Percentiles rank a stretch among this genome's conserved stretches.
Conservation (phyloP, 2,888 invertebrate species). For the Limenitis arthemis region DNA sequence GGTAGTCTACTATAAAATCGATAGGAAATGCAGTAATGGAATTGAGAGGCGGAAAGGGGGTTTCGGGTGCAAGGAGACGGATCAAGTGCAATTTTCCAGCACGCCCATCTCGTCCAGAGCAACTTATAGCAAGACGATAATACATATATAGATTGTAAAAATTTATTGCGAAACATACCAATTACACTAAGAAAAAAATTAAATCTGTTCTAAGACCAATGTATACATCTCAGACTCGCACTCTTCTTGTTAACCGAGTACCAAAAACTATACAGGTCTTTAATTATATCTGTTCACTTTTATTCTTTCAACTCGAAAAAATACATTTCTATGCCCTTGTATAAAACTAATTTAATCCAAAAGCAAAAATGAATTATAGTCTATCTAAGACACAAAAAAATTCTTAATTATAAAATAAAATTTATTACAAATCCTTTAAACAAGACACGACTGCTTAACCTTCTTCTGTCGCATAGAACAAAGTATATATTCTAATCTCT, state of each 20-base stretch:
- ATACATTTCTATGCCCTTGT: no score
- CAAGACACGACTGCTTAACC: background rate
- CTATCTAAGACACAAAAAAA: no score
- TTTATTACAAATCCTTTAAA: no score
- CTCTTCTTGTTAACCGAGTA: no score
- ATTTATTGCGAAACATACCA: slow-evolving; percentile 5
- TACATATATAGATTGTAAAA: slow-evolving; percentile 13
- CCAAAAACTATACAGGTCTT: no score
- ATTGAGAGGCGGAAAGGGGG: slow-evolving; percentile 36
- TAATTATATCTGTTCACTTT: no score
- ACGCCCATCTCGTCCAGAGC: slow-evolving; percentile 35
- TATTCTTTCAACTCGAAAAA: no score
- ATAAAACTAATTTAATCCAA: no score
- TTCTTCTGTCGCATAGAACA: background rate
- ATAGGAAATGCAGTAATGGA: slow-evolving; percentile 36
- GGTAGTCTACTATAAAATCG: slow-evolving; percentile 11
- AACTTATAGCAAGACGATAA: slow-evolving; percentile 27
- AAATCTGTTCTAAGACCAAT: no score
- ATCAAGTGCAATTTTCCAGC: slow-evolving; percentile 58
- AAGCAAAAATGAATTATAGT: no score
- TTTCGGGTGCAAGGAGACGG: slow-evolving; percentile 29
- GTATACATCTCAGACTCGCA: no score
- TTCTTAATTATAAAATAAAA: no score
- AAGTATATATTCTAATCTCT: slow-evolving; percentile 2
- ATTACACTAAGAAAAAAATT: background rate